Evolutionary conservation across 1,140 invertebrate genomes (phyloP).

Genomic region (Cylas formicarius): DNA sequence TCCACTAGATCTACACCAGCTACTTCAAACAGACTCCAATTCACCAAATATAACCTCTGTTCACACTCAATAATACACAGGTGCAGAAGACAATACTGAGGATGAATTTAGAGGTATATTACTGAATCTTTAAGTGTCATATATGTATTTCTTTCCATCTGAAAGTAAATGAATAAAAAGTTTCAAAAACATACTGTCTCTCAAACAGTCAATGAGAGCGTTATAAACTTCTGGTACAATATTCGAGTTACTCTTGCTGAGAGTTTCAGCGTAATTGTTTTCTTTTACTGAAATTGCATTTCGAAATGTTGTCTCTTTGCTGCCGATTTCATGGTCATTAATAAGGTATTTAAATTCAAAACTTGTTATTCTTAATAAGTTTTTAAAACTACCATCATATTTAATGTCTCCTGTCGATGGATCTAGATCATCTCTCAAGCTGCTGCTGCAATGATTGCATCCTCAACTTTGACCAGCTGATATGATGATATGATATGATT

Average conservation of each 20-base stretch:
- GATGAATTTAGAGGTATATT: too few species aligned
- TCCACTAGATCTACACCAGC: too few species aligned
- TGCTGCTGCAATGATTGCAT: conserved; percentile 2
- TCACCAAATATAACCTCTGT: too few species aligned
- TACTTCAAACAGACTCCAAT: too few species aligned
- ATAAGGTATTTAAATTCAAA: conserved; percentile 7
- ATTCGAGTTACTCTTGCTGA: conserved; percentile 6
- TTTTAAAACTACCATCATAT: conserved; percentile 11
- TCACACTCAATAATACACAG: too few species aligned
- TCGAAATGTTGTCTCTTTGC: not conserved
- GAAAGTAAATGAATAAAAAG: conserved; percentile 7
- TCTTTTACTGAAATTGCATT: not conserved
- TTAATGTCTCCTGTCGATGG: conserved; percentile 9
- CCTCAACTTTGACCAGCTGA: not conserved
- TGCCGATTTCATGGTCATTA: conserved; percentile 8
- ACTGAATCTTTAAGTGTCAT: conserved; percentile 3
- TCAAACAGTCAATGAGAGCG: conserved; percentile 9
- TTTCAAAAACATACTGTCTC: conserved; percentile 4
- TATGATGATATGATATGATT: too few species aligned
- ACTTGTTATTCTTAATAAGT: conserved; percentile 5
- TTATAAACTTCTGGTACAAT: conserved; percentile 5
- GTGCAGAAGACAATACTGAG: too few species aligned
- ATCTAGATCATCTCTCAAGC: conserved; percentile 5
- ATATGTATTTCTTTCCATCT: not conserved
- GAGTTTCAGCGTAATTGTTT: conserved; percentile 3